Evolutionary conservation across 2,797 vertebrate species (phyloP).

Genomic region (Enteromius anoplus): DNA sequence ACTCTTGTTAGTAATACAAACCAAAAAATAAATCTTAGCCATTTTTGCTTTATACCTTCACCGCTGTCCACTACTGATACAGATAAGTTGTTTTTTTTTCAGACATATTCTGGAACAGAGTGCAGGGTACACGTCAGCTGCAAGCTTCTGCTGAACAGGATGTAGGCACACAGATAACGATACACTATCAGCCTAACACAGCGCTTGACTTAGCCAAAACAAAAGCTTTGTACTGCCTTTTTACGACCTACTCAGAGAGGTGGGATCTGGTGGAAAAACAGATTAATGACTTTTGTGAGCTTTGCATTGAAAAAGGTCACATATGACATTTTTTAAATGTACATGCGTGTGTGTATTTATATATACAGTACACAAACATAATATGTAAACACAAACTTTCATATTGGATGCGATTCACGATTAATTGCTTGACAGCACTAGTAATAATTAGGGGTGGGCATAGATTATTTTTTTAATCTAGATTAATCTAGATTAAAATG

Average conservation of each 20-base stretch:
- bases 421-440: no score
- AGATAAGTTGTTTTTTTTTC: neutral
- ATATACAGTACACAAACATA: no score
- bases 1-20: neutral
- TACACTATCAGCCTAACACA: slow-evolving; percentile 31
- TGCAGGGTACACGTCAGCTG: slow-evolving; percentile 3
- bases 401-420: no score
- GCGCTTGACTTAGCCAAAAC: neutral
- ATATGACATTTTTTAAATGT: neutral
- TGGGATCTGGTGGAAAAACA: neutral
- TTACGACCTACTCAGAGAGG: slow-evolving; percentile 10
- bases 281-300: no score
- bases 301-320: neutral
- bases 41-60: neutral
- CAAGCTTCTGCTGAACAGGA: slow-evolving; percentile 31
- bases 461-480: no score
- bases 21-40: neutral
- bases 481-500: no score
- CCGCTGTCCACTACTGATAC: no score
- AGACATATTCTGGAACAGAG: neutral
- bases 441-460: no score
- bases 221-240: neutral
- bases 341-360: no score
- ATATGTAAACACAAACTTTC: no score
- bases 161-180: slow-evolving; percentile 33